A percentile compares a stretch with the other conserved stretches of the same genome.
Conservation (phyloP, 2,113 vertebrate genomes). For the Plestiodon gilberti region DNA sequence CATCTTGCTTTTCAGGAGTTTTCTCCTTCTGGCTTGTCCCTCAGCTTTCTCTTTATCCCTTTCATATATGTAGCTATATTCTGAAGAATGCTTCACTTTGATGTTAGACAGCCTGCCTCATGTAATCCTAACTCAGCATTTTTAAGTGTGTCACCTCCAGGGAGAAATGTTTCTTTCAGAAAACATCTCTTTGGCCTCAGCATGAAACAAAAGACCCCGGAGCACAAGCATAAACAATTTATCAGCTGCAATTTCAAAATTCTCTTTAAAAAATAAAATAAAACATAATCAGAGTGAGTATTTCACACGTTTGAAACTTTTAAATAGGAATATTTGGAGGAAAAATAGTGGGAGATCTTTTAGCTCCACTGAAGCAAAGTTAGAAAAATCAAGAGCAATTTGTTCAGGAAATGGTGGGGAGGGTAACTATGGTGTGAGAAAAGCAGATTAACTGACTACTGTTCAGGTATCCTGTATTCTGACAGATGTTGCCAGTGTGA, state of each 20-base stretch:
- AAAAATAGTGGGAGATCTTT: constrained; percentile 50
- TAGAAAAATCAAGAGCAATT: accelerated
- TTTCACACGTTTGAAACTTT: constrained; percentile 38
- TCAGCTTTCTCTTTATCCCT: neutral
- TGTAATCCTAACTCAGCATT: constrained; percentile 22
- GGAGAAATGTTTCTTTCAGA: constrained; percentile 6
- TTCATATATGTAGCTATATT: neutral
- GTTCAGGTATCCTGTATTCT: too few relatives aligned
- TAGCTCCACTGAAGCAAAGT: constrained; percentile 39
- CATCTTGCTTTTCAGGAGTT: neutral
- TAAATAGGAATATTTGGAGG: constrained; percentile 31
- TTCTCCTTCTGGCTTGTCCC: neutral
- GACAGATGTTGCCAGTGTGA: too few relatives aligned
- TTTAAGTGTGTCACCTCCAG: neutral
- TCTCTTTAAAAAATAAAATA: neutral
- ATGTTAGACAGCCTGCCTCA: neutral
- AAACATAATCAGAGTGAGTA: neutral
- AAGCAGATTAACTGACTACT: neutral
- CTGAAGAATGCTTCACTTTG: neutral
- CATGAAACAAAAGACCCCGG: accelerated
- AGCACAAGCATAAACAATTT: neutral
- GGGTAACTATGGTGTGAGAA: neutral
- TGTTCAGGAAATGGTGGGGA: constrained; percentile 17
- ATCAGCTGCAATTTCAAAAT: accelerated
- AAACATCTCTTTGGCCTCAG: neutral